A percentile compares a stretch with the other conserved stretches of the same genome.
These are phyloP conservation scores for Zoanthus solanderi DNA, from an alignment of 92 coral and sea anemone species.

Conservation along the genomic window DNA sequence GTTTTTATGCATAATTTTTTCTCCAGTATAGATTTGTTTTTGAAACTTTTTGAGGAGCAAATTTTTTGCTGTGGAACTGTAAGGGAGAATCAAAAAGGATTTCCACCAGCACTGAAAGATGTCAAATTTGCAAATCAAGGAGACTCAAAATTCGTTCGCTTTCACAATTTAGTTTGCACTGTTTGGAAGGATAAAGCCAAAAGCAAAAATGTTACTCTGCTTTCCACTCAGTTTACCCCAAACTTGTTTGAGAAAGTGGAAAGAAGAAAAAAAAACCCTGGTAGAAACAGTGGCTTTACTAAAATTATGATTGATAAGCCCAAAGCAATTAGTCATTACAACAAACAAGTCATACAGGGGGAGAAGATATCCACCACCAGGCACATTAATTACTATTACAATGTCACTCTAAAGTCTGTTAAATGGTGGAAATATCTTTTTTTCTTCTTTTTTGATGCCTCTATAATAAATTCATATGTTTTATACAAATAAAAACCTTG, in stretches of 20 bases:
- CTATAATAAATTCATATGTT: background rate
- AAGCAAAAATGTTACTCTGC: too few species aligned
- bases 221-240: too few species aligned
- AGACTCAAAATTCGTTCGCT: background rate
- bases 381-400: background rate
- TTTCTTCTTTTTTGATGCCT: constrained; percentile 23
- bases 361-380: too few species aligned
- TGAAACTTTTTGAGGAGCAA: background rate
- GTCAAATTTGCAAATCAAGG: constrained; percentile 16
- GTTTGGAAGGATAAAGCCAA: too few species aligned
- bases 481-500: too few species aligned
- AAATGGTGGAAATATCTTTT: background rate
- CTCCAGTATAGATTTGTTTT: constrained; percentile 25
- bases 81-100: constrained; percentile 14
- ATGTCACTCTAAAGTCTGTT: background rate
- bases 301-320: too few species aligned
- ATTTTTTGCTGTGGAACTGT: constrained; percentile 29
- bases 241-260: too few species aligned
- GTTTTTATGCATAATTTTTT: constrained; percentile 50
- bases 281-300: too few species aligned
- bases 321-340: too few species aligned
- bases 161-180: too few species aligned
- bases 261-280: too few species aligned
- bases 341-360: too few species aligned
- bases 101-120: constrained; percentile 22